Evolutionary conservation across 2,797 vertebrate species (phyloP).

Genomic region (Strix occidentalis): DNA sequence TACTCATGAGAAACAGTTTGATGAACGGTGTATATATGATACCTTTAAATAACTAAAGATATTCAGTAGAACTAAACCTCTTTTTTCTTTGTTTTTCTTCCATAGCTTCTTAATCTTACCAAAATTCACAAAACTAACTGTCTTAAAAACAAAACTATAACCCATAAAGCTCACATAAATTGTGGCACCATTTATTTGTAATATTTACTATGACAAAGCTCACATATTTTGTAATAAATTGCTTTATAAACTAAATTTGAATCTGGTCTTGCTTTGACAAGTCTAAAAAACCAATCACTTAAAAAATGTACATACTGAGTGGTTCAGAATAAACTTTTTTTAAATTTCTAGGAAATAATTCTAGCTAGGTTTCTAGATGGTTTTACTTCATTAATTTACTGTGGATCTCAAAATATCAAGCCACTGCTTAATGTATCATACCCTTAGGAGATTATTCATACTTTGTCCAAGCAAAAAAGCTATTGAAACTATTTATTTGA

Average conservation of each 20-base stretch:
- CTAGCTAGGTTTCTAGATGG: not conserved
- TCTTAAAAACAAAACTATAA: not conserved
- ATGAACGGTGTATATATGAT: not conserved
- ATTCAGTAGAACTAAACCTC: not conserved
- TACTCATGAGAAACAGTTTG: not conserved
- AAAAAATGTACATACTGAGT: not conserved
- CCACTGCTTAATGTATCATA: not conserved
- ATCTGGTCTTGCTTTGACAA: not conserved
- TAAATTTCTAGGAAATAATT: not conserved
- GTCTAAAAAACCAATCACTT: not conserved
- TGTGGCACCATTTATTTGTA: not conserved
- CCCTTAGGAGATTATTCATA: not conserved
- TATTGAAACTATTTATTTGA: not conserved
- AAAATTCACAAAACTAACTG: not conserved
- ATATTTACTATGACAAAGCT: not conserved
- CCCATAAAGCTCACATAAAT: not conserved
- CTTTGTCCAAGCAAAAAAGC: not conserved
- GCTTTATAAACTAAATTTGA: not conserved
- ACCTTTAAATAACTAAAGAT: not conserved
- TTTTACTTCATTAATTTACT: not conserved
- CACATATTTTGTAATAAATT: not conserved
- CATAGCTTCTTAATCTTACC: not conserved
- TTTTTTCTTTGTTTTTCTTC: not conserved
- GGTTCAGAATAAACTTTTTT: not conserved
- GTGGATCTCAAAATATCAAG: not conserved